Evolutionary conservation across 2,797 vertebrate species (phyloP), one percentile per base, ranked within the genome.

Genomic region (Antrozous pallidus): DNA sequence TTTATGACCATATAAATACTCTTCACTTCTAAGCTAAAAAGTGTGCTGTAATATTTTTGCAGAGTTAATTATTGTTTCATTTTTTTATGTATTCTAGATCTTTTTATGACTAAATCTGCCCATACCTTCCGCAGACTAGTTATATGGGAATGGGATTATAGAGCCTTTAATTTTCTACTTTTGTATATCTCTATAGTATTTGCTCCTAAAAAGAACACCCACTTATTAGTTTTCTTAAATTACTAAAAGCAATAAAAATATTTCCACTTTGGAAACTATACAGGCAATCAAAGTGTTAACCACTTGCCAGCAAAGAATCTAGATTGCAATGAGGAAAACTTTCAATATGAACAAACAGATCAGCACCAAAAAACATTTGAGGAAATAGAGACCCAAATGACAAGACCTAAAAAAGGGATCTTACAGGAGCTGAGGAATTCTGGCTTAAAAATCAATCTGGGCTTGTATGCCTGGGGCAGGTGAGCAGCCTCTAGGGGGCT

Each of bases 191-290:
- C 38, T 91, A 5, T 69, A 69, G n/a, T 38, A 14, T 75, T 58
- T 36, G 6, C 24, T 86, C 84, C 94, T 31, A 67, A 61, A 83
- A 89, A 88, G 22, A 93, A 71, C 26, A 69, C 1, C 9, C 28
- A 16, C 51, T 88, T 31, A 61, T 86, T 77, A 36, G n/a, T 75
- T 88, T 95, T 87, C 94, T 71, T 77, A 51, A 75, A 78, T 69
- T 90, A 54, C 40, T 92, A 61, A 88, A 84, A 87, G 38, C 80
- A 94, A 82, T 93, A 86, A 87, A 94, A 94, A 69, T 58, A 82
- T 61, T 86, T 90, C 81, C 42, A 69, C 10, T 92, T 86, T 78
- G 38, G 79, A 92, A 87, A 73, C 69, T 81, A 70, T 18, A 74
- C 69, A 45, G 28, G 16, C 26, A 67, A 22, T 86, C 11, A 56